A percentile compares a stretch with the other conserved stretches of the same genome.
These are phyloP conservation scores for Lasioglossum baleicum DNA, from an alignment of 1,140 invertebrate species.

Conservation along the genomic window DNA sequence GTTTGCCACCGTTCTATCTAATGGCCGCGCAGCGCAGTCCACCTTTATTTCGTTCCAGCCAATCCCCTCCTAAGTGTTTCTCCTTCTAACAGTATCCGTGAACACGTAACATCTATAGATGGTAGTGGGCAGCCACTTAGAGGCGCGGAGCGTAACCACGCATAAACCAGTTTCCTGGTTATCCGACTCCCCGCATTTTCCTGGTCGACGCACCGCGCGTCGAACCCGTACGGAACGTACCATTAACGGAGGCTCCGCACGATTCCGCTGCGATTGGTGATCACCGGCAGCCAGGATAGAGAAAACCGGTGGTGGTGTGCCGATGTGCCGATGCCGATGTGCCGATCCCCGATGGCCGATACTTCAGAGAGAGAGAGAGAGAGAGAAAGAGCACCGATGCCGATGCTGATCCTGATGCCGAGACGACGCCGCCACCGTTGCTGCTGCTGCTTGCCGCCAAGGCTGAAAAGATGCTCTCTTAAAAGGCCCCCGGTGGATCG, in stretches of 20 bases:
- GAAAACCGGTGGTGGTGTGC: constrained; percentile 31
- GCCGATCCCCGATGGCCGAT: no score
- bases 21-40: constrained; percentile 41
- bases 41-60: constrained; percentile 57
- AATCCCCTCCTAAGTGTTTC: constrained; percentile 35
- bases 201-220: constrained; percentile 69
- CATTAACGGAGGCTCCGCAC: constrained; percentile 70
- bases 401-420: not conserved
- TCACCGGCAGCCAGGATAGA: constrained; percentile 31
- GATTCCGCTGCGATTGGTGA: constrained; percentile 60
- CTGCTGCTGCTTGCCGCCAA: no score
- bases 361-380: no score
- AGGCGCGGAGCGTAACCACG: constrained; percentile 68
- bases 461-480: no score
- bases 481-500: constrained; percentile 46
- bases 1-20: constrained; percentile 54
- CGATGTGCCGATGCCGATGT: no score
- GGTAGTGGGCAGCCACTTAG: constrained; percentile 63
- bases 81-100: constrained; percentile 53
- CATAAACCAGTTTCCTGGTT: constrained; percentile 79
- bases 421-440: not conserved
- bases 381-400: no score
- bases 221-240: constrained; percentile 66
- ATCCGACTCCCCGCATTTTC: constrained; percentile 74
- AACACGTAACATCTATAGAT: constrained; percentile 54